Conservation (phyloP, 2,797 vertebrate genomes). For the Peromyscus attwateri region DNA sequence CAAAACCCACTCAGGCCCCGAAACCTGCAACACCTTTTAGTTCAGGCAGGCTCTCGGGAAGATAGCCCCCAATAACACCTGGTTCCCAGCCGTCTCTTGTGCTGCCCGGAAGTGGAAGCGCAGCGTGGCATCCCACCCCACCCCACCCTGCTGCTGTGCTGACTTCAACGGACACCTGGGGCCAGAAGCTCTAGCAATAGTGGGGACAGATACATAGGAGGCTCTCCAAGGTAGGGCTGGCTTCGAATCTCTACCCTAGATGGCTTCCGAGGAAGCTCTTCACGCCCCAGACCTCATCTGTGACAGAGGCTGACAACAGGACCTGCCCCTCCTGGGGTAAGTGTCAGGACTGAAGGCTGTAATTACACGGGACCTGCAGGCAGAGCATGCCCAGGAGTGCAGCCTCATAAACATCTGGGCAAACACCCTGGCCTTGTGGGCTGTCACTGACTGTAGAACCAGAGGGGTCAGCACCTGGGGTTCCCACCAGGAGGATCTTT, state of each 20-base stretch:
- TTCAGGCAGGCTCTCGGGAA: not conserved
- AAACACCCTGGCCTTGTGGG: accelerated
- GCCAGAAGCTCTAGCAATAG: accelerated
- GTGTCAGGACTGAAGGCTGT: accelerated
- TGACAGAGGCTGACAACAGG: accelerated
- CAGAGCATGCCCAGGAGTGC: accelerated
- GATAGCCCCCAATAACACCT: not conserved
- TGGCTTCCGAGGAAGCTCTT: accelerated
- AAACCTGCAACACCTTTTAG: not conserved
- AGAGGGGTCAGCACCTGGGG: accelerated
- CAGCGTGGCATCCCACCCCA: too few species aligned
- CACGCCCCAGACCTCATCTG: accelerated
- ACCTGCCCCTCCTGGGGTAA: accelerated
- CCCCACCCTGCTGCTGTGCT: accelerated
- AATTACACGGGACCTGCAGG: accelerated
- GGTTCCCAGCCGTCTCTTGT: not conserved
- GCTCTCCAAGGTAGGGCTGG: accelerated
- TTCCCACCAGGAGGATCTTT: accelerated
- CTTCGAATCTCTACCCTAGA: not conserved
- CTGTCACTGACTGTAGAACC: accelerated
- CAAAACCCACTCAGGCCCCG: not conserved
- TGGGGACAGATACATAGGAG: not conserved
- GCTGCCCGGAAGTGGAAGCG: too few species aligned
- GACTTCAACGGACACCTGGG: accelerated
- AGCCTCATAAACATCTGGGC: accelerated